Evolutionary conservation across 2,888 invertebrate species (phyloP).

Genomic region (Mythimna pallens): DNA sequence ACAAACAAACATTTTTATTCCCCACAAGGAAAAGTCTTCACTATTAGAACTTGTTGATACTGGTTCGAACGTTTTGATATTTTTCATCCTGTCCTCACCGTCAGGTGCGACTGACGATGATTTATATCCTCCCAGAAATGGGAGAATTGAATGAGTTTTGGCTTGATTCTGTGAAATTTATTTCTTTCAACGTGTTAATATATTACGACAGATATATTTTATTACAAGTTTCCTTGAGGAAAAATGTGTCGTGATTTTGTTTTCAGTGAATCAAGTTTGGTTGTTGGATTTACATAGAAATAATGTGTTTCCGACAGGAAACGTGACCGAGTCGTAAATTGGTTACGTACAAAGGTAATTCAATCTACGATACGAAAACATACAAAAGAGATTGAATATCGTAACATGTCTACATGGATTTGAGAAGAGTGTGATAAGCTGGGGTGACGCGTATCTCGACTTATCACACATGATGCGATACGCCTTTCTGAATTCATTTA

Average conservation of each 20-base stretch:
- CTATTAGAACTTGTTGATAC: constrained; percentile 79
- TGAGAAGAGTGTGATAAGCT: constrained; percentile 47
- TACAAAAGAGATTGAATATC: constrained; percentile 77
- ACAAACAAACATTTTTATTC: constrained; percentile 61
- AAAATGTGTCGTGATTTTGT: constrained; percentile 55
- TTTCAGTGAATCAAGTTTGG: constrained; percentile 42
- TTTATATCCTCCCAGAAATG: constrained; percentile 82
- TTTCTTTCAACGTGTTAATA: constrained; percentile 70
- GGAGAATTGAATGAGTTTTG: constrained; percentile 80
- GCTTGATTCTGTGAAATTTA: constrained; percentile 74
- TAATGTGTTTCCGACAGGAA: constrained; percentile 66
- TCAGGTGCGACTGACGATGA: constrained; percentile 87
- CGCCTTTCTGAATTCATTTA: constrained; percentile 14
- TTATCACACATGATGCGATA: constrained; percentile 9
- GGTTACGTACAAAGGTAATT: constrained; percentile 71
- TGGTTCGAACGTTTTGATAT: constrained; percentile 77
- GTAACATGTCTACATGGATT: constrained; percentile 72
- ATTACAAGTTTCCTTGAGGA: constrained; percentile 47
- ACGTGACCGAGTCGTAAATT: constrained; percentile 68
- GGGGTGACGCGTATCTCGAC: constrained; percentile 14
- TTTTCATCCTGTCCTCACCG: constrained; percentile 79
- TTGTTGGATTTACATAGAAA: constrained; percentile 47
- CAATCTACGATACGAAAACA: constrained; percentile 72
- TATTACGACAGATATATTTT: constrained; percentile 65
- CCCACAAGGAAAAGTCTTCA: constrained; percentile 57